These are phyloP conservation scores for Buteo buteo DNA, from an alignment of 2,113 vertebrate species.

Conservation along the genomic window DNA sequence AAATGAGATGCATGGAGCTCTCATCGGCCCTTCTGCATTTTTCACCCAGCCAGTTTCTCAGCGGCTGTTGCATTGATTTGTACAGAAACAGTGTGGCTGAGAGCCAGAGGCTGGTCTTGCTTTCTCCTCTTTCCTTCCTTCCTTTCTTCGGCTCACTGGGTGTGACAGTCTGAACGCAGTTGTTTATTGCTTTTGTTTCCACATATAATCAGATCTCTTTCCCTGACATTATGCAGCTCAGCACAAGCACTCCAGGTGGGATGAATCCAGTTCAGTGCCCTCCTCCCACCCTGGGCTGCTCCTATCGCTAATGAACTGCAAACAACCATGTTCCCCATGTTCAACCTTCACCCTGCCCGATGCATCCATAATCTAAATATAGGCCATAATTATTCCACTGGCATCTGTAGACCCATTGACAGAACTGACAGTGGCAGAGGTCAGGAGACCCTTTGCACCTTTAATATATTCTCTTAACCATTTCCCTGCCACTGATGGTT, in stretches of 20 bases:
- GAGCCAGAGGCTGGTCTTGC: background rate
- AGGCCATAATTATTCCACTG: constrained; percentile 52
- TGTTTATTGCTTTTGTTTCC: constrained; percentile 44
- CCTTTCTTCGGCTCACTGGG: background rate
- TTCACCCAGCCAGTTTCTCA: background rate
- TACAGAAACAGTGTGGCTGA: background rate
- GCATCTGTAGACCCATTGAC: constrained; percentile 23
- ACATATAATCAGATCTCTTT: constrained; percentile 3
- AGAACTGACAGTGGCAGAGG: constrained; percentile 51
- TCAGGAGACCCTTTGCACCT: constrained; percentile 34
- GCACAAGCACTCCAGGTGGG: constrained; percentile 42
- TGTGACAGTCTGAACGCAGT: background rate
- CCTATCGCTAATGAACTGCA: constrained; percentile 63
- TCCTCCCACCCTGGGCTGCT: constrained; percentile 33
- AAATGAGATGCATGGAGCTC: rapidly evolving
- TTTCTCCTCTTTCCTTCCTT: constrained; percentile 1
- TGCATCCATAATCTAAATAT: constrained; percentile 56
- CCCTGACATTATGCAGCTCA: constrained; percentile 48
- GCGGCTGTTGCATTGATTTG: background rate
- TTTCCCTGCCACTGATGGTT: background rate
- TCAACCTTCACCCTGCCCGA: constrained; percentile 53
- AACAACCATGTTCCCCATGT: constrained; percentile 48
- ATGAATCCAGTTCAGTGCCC: constrained; percentile 53
- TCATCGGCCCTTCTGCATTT: background rate
- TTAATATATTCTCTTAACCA: constrained; percentile 40